Evolutionary conservation across 2,888 invertebrate genomes (phyloP).

Genomic region (Pyrochroa serraticornis): DNA sequence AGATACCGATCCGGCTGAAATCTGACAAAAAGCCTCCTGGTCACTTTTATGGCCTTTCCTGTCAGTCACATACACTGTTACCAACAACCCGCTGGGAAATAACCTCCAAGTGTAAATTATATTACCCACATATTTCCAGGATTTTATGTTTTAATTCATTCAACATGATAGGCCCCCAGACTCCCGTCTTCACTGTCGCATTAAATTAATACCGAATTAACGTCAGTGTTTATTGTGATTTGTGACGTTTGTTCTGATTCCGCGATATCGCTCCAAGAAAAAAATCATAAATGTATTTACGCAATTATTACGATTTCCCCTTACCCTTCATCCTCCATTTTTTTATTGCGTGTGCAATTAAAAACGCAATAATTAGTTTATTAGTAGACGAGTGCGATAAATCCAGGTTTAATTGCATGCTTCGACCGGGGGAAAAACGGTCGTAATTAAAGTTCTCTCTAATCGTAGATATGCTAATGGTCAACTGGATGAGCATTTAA

Average conservation of each 20-base stretch:
- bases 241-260: constrained; percentile 11
- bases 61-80: constrained; percentile 29
- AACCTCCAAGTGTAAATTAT: constrained; percentile 39
- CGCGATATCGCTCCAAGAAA: background rate
- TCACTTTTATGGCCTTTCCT: constrained; percentile 14
- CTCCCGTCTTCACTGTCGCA: constrained; percentile 23
- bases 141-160: constrained; percentile 20
- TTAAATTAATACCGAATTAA: constrained; percentile 34
- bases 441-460: constrained; percentile 13
- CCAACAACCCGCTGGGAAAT: constrained; percentile 34
- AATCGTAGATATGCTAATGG: constrained; percentile 11
- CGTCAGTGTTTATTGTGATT: constrained; percentile 33
- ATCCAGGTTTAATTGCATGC: constrained; percentile 13
- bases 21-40: constrained; percentile 7
- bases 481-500: constrained; percentile 4
- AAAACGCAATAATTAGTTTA: constrained; percentile 15
- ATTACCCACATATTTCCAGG: constrained; percentile 22
- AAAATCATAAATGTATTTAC: background rate
- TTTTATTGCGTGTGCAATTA: constrained; percentile 3
- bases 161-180: constrained; percentile 15
- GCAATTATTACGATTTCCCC: constrained; percentile 6
- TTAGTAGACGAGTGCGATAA: constrained; percentile 2
- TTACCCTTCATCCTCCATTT: constrained; percentile 6
- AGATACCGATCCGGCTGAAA: background rate
- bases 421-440: constrained; percentile 3